Base-by-base conservation (phyloP, 2,888 invertebrate genomes). In the Anorthoa munda region DNA sequence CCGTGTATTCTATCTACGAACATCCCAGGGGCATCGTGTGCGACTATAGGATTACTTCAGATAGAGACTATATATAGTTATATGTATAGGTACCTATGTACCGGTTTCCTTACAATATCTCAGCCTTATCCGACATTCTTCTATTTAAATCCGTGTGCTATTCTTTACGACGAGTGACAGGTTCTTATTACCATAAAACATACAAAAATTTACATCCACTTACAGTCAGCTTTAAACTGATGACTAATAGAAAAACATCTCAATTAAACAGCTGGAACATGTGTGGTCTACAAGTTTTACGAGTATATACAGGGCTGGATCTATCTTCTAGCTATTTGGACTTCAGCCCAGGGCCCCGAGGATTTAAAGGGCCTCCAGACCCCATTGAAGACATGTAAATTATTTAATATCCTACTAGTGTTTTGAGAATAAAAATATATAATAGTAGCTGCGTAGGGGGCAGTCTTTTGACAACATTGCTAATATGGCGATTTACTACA, bases 11-110 rank as follows among this genome's bases (percentile, higher is more conserved):
- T 48, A 46, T 39, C 39, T 45, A 17, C 26, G 26, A 70, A 39
- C 26, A 26, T 48, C 59, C 39, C 71, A 9, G 12, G 79, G 53
- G 78, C 53, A 39, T 48, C 53, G 78, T 78, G 48, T 53, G 39
- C 51, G 39, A 21, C 11, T 48, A n/a, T 31, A 51, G 51, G 31
- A 75, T 75, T 75, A 70, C 70, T 53, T 59, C 23, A 69, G n/a
- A 51, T 23, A 31, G 59, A 46, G 26, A 48, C 9, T 39, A 39
- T 39, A n/a, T n/a, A n/a, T n/a, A n/a, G 39, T 39, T 39, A 39
- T 39, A 39, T 31, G 31, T 31, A 15, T 18, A 21, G 13, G 39
- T 39, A 59, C 12, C n/a, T 13, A 39, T 21, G 46, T 39, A 39
- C 39, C 39, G 39, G 39, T 23, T 23, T 48, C 12, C 39, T 18